These are phyloP conservation scores for Zelostemma sp. DNA, from an alignment of 1,140 invertebrate genomes.

Conservation along the genomic window DNA sequence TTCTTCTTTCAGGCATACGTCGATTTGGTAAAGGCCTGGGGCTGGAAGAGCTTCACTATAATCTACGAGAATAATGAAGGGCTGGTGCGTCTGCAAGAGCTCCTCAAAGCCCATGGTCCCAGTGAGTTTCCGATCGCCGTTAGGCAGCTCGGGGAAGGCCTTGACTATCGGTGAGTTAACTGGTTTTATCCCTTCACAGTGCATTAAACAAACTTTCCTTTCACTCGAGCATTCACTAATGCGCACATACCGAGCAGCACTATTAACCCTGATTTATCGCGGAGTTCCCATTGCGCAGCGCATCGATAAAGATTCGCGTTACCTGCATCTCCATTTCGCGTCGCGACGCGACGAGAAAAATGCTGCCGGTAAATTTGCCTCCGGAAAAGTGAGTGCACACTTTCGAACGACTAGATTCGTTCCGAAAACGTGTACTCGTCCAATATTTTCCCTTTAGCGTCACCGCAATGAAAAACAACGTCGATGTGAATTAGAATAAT, in stretches of 20 bases:
- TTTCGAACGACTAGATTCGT: not conserved
- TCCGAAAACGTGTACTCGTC: not conserved
- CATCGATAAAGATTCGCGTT: constrained; percentile 7
- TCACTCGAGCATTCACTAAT: constrained; percentile 5
- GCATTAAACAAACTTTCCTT: constrained; percentile 14
- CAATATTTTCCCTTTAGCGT: not conserved
- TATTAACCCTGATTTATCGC: constrained; percentile 2
- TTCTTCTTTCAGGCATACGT: constrained; percentile 85
- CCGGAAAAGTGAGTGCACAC: not conserved
- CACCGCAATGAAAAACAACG: not conserved
- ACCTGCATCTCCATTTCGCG: not conserved
- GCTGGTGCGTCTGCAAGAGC: constrained; percentile 89
- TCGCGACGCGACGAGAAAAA: not conserved
- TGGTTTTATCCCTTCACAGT: constrained; percentile 13
- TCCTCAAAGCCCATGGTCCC: constrained; percentile 90
- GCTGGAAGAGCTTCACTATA: constrained; percentile 95
- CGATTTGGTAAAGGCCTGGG: constrained; percentile 89
- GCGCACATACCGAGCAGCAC: constrained; percentile 1
- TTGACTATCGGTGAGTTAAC: constrained; percentile 80
- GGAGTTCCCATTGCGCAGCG: not conserved
- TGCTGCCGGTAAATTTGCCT: not conserved
- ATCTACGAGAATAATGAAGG: constrained; percentile 97
- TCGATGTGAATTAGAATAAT: not conserved
- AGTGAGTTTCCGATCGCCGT: constrained; percentile 86
- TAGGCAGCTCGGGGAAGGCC: constrained; percentile 82